A percentile compares a stretch with the other conserved stretches of the same genome.
Evolutionary conservation across 2,888 invertebrate species (phyloP).

Genomic region (Athalia circularis): DNA sequence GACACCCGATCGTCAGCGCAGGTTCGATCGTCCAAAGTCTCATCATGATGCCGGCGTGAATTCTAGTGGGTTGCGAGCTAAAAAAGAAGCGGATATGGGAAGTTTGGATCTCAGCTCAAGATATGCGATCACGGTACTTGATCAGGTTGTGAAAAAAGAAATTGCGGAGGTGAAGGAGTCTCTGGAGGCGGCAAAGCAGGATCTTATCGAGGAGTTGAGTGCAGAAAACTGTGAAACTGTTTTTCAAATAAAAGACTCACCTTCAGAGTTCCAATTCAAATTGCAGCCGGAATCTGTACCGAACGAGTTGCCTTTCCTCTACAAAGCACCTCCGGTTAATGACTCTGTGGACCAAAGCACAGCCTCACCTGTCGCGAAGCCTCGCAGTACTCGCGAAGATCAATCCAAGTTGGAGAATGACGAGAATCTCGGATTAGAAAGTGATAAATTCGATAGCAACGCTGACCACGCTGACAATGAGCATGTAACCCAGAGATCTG

Average conservation of each 20-base stretch:
- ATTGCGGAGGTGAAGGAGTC: conserved; percentile 84
- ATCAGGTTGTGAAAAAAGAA: conserved; percentile 80
- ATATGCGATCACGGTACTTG: conserved; percentile 69
- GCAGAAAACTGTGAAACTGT: conserved; percentile 76
- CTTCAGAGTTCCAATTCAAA: conserved; percentile 85
- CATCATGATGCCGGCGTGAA: conserved; percentile 58
- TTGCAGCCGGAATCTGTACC: conserved; percentile 78
- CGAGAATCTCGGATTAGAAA: conserved; percentile 46
- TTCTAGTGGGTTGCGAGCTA: conserved; percentile 73
- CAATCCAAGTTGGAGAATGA: conserved; percentile 62
- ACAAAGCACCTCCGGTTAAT: conserved; percentile 73
- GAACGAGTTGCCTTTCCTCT: conserved; percentile 76
- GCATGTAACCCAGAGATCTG: conserved; percentile 1
- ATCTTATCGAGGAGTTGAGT: conserved; percentile 82
- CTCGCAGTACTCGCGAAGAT: conserved; percentile 51
- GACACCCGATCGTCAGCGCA: conserved; percentile 77
- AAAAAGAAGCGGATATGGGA: conserved; percentile 68
- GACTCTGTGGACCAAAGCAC: conserved; percentile 65
- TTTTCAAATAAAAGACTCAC: conserved; percentile 79
- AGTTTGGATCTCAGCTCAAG: conserved; percentile 69
- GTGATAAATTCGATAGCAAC: conserved; percentile 62
- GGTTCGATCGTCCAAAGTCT: conserved; percentile 62
- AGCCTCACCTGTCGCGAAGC: conserved; percentile 60
- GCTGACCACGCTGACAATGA: conserved; percentile 74
- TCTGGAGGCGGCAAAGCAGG: conserved; percentile 82